These are phyloP conservation scores for Caenorhabditis sp. DNA, from an alignment of 2,888 invertebrate species.

Conservation along the genomic window DNA sequence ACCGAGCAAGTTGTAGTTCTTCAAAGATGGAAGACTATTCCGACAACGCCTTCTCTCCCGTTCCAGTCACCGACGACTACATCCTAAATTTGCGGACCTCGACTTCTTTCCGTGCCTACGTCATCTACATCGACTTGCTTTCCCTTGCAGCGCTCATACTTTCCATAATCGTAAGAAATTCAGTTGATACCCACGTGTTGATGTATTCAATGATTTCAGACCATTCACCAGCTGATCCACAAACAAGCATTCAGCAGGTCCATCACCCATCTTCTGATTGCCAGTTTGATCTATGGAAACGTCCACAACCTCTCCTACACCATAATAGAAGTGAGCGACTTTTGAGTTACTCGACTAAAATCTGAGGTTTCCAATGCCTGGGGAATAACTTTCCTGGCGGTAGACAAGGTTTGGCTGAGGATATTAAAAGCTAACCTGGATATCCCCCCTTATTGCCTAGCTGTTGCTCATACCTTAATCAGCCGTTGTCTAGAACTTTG, in stretches of 20 bases:
- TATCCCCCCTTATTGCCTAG: too few species aligned
- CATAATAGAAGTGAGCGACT: constrained; percentile 43
- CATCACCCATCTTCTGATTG: constrained; percentile 36
- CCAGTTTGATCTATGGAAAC: constrained; percentile 38
- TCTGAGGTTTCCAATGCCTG: not conserved
- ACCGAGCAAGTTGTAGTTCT: not conserved
- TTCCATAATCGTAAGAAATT: constrained; percentile 34
- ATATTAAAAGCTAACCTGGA: too few species aligned
- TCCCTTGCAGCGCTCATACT: constrained; percentile 18
- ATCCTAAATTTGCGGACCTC: constrained; percentile 34
- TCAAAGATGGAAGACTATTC: constrained; percentile 39
- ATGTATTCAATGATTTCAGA: constrained; percentile 22
- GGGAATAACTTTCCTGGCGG: too few species aligned
- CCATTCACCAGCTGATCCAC: constrained; percentile 1
- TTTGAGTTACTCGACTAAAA: too few species aligned
- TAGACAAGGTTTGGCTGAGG: too few species aligned
- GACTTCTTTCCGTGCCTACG: constrained; percentile 33
- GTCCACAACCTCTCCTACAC: constrained; percentile 44
- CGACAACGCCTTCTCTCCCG: constrained; percentile 20
- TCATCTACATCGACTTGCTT: constrained; percentile 35
- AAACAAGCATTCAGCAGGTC: constrained; percentile 50
- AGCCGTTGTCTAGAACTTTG: too few species aligned
- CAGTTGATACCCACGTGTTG: too few species aligned
- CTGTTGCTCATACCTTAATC: too few species aligned
- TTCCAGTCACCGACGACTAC: constrained; percentile 12